Base-by-base conservation (phyloP, 2,888 invertebrate species). In the Pseudanteris insignis region DNA sequence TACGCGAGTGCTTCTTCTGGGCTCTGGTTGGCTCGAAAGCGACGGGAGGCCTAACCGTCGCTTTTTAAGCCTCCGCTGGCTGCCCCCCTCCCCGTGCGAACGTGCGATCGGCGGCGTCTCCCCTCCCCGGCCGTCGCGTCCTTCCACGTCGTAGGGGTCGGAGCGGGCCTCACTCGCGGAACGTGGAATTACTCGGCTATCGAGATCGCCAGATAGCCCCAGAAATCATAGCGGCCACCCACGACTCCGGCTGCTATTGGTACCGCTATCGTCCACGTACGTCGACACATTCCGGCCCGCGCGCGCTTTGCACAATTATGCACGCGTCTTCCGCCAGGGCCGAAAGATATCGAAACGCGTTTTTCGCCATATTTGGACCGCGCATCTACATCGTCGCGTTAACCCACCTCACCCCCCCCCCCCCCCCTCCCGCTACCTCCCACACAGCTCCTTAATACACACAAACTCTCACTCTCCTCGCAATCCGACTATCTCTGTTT, bases 211-310 rank as follows among this genome's bases (percentile, higher is more conserved):
- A 70, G 77, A 77, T 76, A 76, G 71, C 69, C 65, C 64, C 71
- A 75, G 74, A 73, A 77, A 77, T 77, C 75, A 77, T 77, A 74
- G 74, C 67, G 77, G 69, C 77, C 77, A 77, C 77, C 77, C 77
- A 77, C 76, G 76, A 68, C 63, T 61, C 12, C 41, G 44, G 63
- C 30, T 48, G 36, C 36, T 64, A n/a, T n/a, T n/a, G 65, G 61
- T 57, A 60, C 47, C 53, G 34, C 36, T 38, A 48, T 48, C 41
- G 29, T 44, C 51, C 41, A 11, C 25, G 32, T 38, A n/a, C n/a
- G n/a, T n/a, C 33, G 30, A 30, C 46, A 21, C 21, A 7, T 5
- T 21, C 21, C 4, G 4, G 21, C 7, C 21, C 21, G 7, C 21
- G 21, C 21, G 21, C 7, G 21, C 21, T 21, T n/a, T n/a, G n/a